Evolutionary conservation across 2,888 invertebrate species (phyloP).

Genomic region (Iselma pallidipennis): DNA sequence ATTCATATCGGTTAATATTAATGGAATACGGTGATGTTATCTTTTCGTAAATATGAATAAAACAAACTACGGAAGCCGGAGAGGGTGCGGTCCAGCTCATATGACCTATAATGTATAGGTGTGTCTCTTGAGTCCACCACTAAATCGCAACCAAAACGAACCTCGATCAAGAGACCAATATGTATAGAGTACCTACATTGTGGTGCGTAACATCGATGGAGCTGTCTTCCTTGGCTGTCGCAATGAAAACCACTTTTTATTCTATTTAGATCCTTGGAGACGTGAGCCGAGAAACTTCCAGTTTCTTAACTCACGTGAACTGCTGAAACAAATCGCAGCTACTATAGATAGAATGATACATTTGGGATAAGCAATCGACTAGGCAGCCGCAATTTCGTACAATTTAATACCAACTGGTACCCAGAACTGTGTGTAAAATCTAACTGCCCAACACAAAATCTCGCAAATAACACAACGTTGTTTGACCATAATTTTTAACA

Average conservation of each 20-base stretch:
- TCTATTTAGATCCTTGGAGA: slow-evolving; percentile 41
- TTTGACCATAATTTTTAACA: background rate
- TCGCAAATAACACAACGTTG: background rate
- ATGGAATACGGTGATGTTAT: slow-evolving; percentile 34
- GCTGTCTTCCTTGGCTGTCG: slow-evolving; percentile 43
- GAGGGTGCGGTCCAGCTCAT: slow-evolving; percentile 32
- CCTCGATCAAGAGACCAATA: slow-evolving; percentile 24
- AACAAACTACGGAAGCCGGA: slow-evolving; percentile 36
- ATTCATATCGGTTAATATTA: slow-evolving; percentile 33
- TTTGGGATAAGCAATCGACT: slow-evolving; percentile 6
- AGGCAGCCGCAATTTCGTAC: background rate
- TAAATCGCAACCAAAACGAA: slow-evolving; percentile 14
- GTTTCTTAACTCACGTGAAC: slow-evolving; percentile 35
- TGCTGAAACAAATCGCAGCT: slow-evolving; percentile 32
- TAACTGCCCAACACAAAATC: background rate
- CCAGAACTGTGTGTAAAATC: background rate
- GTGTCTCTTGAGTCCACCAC: slow-evolving; percentile 20
- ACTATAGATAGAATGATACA: slow-evolving; percentile 30
- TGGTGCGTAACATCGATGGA: slow-evolving; percentile 22
- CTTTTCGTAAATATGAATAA: slow-evolving; percentile 37
- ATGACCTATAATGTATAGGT: slow-evolving; percentile 34
- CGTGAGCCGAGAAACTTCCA: slow-evolving; percentile 27
- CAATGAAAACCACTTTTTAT: slow-evolving; percentile 48
- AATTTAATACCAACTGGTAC: background rate
- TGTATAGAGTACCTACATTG: slow-evolving; percentile 15